Percentiles rank a stretch among this genome's conserved stretches.
Evolutionary conservation across 2,888 invertebrate species (phyloP).

Genomic region (Xanthorhoe designata): DNA sequence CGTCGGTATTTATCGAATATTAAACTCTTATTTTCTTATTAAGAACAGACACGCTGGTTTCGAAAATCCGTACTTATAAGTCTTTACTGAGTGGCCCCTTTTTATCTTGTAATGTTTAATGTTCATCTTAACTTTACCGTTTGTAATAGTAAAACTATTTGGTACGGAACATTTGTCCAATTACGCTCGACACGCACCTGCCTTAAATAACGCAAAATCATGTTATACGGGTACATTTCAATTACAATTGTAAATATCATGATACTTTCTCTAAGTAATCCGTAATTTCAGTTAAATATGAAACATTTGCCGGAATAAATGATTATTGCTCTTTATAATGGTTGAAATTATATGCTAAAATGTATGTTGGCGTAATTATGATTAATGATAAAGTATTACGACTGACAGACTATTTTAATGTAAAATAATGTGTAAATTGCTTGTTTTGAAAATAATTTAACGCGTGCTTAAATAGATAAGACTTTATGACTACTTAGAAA

Average conservation of each 20-base stretch:
- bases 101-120: too few relatives aligned
- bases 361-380: not conserved
- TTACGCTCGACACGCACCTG: constrained; percentile 2
- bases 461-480: not conserved
- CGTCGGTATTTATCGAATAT: too few relatives aligned
- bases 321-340: constrained; percentile 15
- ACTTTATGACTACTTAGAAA: not conserved
- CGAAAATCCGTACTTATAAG: too few relatives aligned
- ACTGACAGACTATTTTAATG: not conserved
- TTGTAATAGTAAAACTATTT: not conserved
- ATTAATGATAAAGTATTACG: not conserved
- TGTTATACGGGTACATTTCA: constrained; percentile 37
- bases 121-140: too few relatives aligned
- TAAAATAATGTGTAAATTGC: not conserved
- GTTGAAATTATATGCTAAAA: constrained; percentile 4
- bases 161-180: not conserved
- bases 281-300: constrained; percentile 37
- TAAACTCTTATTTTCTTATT: too few relatives aligned
- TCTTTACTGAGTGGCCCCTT: too few relatives aligned
- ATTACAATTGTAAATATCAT: constrained; percentile 41
- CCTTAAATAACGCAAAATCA: constrained; percentile 20
- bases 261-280: constrained; percentile 41
- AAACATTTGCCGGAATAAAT: constrained; percentile 25
- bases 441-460: not conserved
- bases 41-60: too few relatives aligned